Evolutionary conservation across 2,888 invertebrate species (phyloP), one percentile per base, ranked within the genome.

Genomic region (Drosophila acutilabella): DNA sequence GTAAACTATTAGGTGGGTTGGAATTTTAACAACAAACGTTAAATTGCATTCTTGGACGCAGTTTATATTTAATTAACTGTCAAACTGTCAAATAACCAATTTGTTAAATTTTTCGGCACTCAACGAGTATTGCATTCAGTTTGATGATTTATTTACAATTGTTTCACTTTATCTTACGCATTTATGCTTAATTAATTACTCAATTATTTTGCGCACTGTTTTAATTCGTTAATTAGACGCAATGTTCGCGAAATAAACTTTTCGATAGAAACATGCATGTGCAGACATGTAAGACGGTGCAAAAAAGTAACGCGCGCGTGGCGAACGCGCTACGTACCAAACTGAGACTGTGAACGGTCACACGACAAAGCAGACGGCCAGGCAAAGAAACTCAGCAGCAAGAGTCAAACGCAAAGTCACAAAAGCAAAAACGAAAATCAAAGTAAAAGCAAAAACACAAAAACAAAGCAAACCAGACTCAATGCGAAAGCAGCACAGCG

Each of bases 291-390:
- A 47, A 59, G 56, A 64, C 73, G 60, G 47, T 20, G 40, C 20
- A 56, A 62, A 57, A 57, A 65, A 44, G 38, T 47, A 58, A 70
- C 67, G 79, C 80, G 86, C 84, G 88, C 86, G 82, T 85, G 74
- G 80, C 85, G 80, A 74, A 80, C 86, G 76, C 89, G 80, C 84
- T 64, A 65, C 76, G 80, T 70, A 69, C 68, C 87, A 88, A 86
- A 88, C 77, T 81, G 76, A 71, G 74, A 80, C 80, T 80, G 80
- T 61, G 67, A 61, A 48, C 47, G 47, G 45, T 40, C 53, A 41
- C 50, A 69, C 57, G 57, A 42, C 41, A 47, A 47, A 51, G 56
- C 51, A 56, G 62, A 42, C 58, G 53, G 40, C 51, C 38, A 64
- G 52, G 56, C 74, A 64, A 58, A 62, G 33, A 38, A 30, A 44